Conservation (phyloP, 2,888 invertebrate genomes). For the Anodontia alba region DNA sequence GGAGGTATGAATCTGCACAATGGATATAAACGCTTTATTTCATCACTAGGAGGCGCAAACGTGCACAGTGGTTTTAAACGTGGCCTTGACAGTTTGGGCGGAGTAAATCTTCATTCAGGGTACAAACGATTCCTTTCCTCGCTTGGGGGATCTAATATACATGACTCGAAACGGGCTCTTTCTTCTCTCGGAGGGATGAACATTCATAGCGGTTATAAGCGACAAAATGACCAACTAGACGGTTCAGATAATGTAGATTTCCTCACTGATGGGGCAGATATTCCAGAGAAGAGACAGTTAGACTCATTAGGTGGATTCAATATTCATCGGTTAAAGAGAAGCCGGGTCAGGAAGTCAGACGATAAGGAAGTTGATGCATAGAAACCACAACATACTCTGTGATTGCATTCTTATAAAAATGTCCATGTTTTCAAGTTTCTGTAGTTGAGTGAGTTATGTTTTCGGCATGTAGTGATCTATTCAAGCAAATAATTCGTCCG, state of each 20-base stretch:
- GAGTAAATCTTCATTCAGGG: conserved; percentile 43
- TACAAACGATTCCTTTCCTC: conserved; percentile 44
- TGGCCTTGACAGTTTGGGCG: conserved; percentile 32
- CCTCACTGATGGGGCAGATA: not conserved
- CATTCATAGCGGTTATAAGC: conserved; percentile 26
- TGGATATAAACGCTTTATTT: conserved; percentile 42
- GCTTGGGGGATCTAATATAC: conserved; percentile 47
- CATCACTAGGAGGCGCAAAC: conserved; percentile 47
- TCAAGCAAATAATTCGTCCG: too few relatives aligned
- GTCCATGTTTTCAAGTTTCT: too few relatives aligned
- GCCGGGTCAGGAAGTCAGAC: not conserved
- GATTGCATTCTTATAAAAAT: too few relatives aligned
- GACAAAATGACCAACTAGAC: not conserved
- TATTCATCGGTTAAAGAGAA: conserved; percentile 45
- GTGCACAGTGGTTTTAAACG: conserved; percentile 47
- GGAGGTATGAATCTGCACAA: conserved; percentile 35
- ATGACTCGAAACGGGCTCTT: conserved; percentile 41
- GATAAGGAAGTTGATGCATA: not conserved
- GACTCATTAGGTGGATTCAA: conserved; percentile 39
- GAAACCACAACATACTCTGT: not conserved
- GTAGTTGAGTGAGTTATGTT: too few relatives aligned
- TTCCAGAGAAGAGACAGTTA: conserved; percentile 31
- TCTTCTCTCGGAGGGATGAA: conserved; percentile 44
- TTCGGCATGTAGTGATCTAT: too few relatives aligned
- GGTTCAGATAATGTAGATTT: not conserved